Evolutionary conservation across 2,888 invertebrate genomes (phyloP), one percentile per base, ranked within the genome.

Genomic region (Synanthedon myopaeformis): DNA sequence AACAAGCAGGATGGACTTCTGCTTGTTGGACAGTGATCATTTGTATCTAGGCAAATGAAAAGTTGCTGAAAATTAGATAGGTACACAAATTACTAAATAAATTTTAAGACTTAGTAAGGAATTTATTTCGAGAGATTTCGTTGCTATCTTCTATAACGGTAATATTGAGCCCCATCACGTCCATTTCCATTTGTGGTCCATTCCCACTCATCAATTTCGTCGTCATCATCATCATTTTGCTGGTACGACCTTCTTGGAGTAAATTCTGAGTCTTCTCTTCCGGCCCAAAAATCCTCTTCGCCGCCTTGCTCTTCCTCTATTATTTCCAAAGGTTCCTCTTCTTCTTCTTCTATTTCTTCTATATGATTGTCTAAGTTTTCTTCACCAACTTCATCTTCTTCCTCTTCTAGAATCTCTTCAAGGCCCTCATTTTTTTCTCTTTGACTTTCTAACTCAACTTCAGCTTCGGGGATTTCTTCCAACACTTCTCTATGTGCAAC

Each of bases 201-300:
- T 58, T 88, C 86, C 90, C 90, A 90, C 62, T 88, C 86, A 42
- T 88, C 85, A 10, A 84, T 66, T 53, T 85, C 82, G 12, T 70
- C 74, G 41, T 87, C 81, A 42, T 76, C 73, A 35, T 75, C 74
- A 35, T 75, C 73, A 23, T 70, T 64, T 52, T 74, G 68, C 2
- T 73, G 68, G 51, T 67, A 62, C 2, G 73, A 60, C 59, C 79
- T 69, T 54, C 66, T 65, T 5, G 64, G 61, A 13, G 70, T 57
- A 52, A 69, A 67, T 12, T 61, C 61, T 10, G 12, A 49, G 42
- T 74, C 72, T 58, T 75, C 69, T 64, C 81, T 73, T 42, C 76
- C 77, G 42, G 64, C 64, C 81, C 77, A 83, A 48, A 72, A 69
- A 28, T 79, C 79, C 41, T 79, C 79, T 59, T 82, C 82, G 1